A percentile compares a stretch with the other conserved stretches of the same genome.
Evolutionary conservation across 2,888 invertebrate species (phyloP).

Genomic region (Bruchidius siliquastri): DNA sequence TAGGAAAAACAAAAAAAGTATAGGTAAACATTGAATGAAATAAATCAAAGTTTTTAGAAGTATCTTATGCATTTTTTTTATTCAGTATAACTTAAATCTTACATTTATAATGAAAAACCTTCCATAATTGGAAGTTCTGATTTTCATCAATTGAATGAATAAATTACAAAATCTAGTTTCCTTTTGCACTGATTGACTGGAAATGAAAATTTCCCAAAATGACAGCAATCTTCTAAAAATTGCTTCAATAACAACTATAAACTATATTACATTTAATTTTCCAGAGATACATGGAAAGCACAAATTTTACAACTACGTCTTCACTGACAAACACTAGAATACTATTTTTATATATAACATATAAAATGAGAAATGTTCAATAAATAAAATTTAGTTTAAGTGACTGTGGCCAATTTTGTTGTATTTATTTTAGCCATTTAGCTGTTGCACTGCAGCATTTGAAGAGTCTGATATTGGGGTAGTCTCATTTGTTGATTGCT

Average conservation of each 20-base stretch:
- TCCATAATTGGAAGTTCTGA: neutral
- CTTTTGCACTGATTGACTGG: neutral
- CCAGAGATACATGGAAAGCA: neutral
- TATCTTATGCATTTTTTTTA: neutral
- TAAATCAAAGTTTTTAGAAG: neutral
- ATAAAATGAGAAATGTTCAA: neutral
- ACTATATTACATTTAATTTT: neutral
- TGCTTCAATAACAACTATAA: neutral
- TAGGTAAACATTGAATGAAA: neutral
- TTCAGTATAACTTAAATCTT: neutral
- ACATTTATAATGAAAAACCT: neutral
- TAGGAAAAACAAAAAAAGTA: neutral
- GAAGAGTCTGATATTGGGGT: constrained; percentile 32
- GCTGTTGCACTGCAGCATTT: constrained; percentile 34
- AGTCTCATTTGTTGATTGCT: constrained; percentile 28
- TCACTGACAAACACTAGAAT: neutral
- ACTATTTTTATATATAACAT: neutral
- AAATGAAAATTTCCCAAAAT: neutral
- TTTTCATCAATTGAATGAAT: neutral
- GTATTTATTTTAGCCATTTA: constrained; percentile 18
- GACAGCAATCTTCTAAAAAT: neutral
- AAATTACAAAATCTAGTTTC: neutral
- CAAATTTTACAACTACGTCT: neutral
- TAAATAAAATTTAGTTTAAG: neutral
- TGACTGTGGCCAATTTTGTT: constrained; percentile 1